These are phyloP conservation scores for Tachystola acroxantha DNA, from an alignment of 2,888 invertebrate genomes.

Conservation along the genomic window DNA sequence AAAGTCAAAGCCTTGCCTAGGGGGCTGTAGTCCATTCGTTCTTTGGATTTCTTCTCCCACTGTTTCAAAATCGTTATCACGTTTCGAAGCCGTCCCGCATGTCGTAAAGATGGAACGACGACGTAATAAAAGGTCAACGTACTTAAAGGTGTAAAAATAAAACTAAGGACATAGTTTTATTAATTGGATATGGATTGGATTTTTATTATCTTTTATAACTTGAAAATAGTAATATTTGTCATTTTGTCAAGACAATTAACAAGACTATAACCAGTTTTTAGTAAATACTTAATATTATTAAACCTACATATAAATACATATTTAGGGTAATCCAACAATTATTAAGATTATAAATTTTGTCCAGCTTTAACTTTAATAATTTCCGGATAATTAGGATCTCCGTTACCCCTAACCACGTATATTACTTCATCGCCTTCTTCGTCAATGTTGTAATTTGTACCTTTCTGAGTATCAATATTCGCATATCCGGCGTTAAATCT, in stretches of 20 bases:
- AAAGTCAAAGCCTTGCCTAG: too few species aligned
- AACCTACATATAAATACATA: too few species aligned
- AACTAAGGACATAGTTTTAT: slow-evolving; percentile 40
- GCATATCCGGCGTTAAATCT: background rate
- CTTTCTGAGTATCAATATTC: background rate
- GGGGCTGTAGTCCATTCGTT: too few species aligned
- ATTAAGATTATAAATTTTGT: slow-evolving; percentile 21
- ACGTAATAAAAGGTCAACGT: slow-evolving; percentile 38
- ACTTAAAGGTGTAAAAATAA: slow-evolving; percentile 45
- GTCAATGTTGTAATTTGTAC: background rate
- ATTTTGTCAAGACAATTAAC: slow-evolving; percentile 6
- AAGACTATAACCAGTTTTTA: too few species aligned
- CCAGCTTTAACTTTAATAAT: slow-evolving; percentile 55
- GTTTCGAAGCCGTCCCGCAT: too few species aligned
- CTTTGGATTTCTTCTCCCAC: too few species aligned
- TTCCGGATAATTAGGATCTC: slow-evolving; percentile 67
- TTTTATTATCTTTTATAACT: slow-evolving; percentile 14
- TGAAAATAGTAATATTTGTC: slow-evolving; percentile 4
- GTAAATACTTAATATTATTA: too few species aligned
- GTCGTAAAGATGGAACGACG: slow-evolving; percentile 5
- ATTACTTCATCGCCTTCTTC: slow-evolving; percentile 20
- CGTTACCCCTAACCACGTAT: slow-evolving; percentile 67
- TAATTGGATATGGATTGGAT: slow-evolving; percentile 23
- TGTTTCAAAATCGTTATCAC: too few species aligned
- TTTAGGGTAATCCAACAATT: too few species aligned